These are phyloP conservation scores for Eublepharis macularius DNA, from an alignment of 2,113 vertebrate species.

Conservation along the genomic window DNA sequence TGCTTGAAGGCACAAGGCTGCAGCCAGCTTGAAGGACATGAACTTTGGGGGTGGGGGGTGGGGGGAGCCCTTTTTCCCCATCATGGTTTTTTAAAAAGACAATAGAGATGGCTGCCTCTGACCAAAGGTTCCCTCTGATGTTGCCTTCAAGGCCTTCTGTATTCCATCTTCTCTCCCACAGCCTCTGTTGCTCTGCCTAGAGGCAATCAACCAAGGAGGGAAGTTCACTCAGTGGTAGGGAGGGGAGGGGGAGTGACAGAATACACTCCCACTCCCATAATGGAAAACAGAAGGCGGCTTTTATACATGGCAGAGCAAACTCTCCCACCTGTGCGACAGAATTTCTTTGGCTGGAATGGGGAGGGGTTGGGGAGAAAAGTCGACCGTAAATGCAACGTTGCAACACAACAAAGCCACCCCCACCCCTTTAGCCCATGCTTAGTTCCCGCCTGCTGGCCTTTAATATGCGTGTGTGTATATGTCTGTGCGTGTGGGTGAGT, in stretches of 20 bases:
- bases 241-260: slow-evolving; percentile 18
- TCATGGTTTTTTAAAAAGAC: neutral
- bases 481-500: slow-evolving; percentile 60
- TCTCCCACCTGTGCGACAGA: slow-evolving; percentile 44
- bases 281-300: slow-evolving; percentile 42
- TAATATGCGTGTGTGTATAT: slow-evolving; percentile 42
- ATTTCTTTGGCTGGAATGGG: slow-evolving; percentile 81
- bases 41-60: neutral
- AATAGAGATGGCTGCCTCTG: neutral
- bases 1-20: slow-evolving; percentile 69
- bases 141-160: neutral
- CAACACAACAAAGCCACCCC: slow-evolving; percentile 51
- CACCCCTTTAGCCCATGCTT: slow-evolving; percentile 55
- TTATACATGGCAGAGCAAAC: slow-evolving; percentile 52
- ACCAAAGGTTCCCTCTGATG: neutral
- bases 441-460: slow-evolving; percentile 56
- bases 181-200: neutral
- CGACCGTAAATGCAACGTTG: slow-evolving; percentile 60
- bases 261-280: slow-evolving; percentile 50
- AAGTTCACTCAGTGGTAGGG: neutral
- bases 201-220: slow-evolving; percentile 55
- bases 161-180: slow-evolving; percentile 6
- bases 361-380: neutral
- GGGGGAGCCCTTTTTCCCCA: neutral
- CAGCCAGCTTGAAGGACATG: slow-evolving; percentile 56